phyloP scores from a whole-genome alignment of 2,113 vertebrate genomes.

The Poeciliopsis occidentalis region DNA sequence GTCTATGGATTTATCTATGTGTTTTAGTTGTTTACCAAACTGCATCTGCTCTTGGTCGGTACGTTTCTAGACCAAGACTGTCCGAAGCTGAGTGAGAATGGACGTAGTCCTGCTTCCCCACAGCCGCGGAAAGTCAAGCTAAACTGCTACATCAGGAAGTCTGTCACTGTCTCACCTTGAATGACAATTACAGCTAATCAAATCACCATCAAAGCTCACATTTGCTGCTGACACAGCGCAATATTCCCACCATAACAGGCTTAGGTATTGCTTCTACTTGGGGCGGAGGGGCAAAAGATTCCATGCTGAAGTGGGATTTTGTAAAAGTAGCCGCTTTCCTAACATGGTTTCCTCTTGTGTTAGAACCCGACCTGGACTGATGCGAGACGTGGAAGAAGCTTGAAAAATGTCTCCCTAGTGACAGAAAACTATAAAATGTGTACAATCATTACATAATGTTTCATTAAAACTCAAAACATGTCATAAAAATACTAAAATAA shows the following conservation, averaged over 20 bases:
- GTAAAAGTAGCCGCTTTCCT: conserved; percentile 11
- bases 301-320: not conserved
- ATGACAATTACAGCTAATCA: conserved; percentile 33
- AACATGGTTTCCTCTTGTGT: not conserved
- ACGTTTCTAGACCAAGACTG: too few species aligned
- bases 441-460: too few species aligned
- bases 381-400: not conserved
- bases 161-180: conserved; percentile 43
- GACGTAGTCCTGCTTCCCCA: not conserved
- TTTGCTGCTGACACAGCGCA: conserved; percentile 36
- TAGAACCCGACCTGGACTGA: not conserved
- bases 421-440: not conserved
- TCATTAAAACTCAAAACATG: not conserved
- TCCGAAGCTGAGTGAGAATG: too few species aligned
- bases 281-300: conserved; percentile 3
- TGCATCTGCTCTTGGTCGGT: too few species aligned
- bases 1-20: too few species aligned
- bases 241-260: not conserved
- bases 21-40: too few species aligned
- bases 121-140: not conserved
- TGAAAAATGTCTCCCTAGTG: not conserved
- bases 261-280: not conserved
- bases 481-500: not conserved
- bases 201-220: conserved; percentile 6
- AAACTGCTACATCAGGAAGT: conserved; percentile 26